phyloP scores from a whole-genome alignment of 2,797 vertebrate genomes.

The Diceros bicornis region DNA sequence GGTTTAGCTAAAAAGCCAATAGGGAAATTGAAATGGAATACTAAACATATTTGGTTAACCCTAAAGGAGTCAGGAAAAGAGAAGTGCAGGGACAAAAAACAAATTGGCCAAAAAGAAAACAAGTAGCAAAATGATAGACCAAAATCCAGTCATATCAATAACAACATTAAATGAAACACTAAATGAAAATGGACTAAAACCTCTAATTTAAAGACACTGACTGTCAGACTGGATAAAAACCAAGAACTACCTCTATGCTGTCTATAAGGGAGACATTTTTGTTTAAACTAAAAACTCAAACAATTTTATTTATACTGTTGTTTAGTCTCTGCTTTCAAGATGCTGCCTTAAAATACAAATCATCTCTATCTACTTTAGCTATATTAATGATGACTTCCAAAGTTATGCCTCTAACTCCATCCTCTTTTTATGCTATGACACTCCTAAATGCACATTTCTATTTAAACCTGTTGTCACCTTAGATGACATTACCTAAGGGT shows the following conservation, averaged over 20 bases:
- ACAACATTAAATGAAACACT: neutral
- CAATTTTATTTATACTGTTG: neutral
- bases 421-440: neutral
- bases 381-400: neutral
- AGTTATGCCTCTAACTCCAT: neutral
- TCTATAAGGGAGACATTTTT: neutral
- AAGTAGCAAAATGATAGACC: neutral
- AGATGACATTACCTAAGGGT: neutral
- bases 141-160: neutral
- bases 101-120: neutral
- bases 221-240: neutral
- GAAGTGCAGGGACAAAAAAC: neutral
- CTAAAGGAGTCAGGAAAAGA: neutral
- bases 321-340: neutral
- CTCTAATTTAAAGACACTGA: neutral
- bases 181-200: conserved; percentile 8
- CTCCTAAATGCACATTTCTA: neutral
- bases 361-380: neutral
- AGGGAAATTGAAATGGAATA: neutral
- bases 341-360: conserved; percentile 41
- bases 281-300: conserved; percentile 25
- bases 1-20: neutral
- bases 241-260: neutral
- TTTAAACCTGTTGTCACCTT: neutral
- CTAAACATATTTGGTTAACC: neutral